Percentiles rank a stretch among this genome's conserved stretches.
Evolutionary conservation across 2,888 invertebrate species (phyloP).

Genomic region (Hipparchia sbordonii): DNA sequence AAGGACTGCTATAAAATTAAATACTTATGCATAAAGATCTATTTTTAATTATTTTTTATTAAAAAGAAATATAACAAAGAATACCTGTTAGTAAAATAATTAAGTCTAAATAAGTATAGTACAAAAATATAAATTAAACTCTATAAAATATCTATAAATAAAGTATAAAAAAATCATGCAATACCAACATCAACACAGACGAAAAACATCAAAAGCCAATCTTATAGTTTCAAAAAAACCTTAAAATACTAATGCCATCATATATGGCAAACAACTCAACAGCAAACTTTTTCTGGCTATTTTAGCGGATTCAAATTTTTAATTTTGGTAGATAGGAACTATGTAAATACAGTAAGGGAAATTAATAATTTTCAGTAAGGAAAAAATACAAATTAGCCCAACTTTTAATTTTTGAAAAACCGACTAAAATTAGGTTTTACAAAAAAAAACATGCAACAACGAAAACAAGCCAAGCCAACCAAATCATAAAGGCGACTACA

Average conservation of each 20-base stretch:
- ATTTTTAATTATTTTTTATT: too few species aligned
- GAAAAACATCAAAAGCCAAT: neutral
- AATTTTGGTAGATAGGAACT: neutral
- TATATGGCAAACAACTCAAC: neutral
- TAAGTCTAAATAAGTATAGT: too few species aligned
- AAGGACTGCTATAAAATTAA: too few species aligned
- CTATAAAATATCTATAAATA: neutral
- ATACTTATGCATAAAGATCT: too few species aligned
- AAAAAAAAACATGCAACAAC: conserved; percentile 32
- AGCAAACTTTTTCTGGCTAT: neutral
- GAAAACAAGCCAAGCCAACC: conserved; percentile 40
- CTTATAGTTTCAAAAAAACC: neutral
- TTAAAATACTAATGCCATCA: neutral
- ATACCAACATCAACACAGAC: neutral
- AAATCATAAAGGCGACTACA: conserved; percentile 53
- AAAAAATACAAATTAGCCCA: too few species aligned
- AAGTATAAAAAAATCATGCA: neutral
- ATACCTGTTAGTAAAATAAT: too few species aligned
- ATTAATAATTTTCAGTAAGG: too few species aligned
- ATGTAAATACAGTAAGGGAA: neutral
- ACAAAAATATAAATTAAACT: too few species aligned
- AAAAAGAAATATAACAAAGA: too few species aligned
- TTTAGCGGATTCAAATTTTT: neutral
- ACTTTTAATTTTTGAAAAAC: neutral
- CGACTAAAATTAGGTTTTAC: neutral